Conservation (phyloP, 2,888 invertebrate genomes). For the Phytoseiulus persimilis region DNA sequence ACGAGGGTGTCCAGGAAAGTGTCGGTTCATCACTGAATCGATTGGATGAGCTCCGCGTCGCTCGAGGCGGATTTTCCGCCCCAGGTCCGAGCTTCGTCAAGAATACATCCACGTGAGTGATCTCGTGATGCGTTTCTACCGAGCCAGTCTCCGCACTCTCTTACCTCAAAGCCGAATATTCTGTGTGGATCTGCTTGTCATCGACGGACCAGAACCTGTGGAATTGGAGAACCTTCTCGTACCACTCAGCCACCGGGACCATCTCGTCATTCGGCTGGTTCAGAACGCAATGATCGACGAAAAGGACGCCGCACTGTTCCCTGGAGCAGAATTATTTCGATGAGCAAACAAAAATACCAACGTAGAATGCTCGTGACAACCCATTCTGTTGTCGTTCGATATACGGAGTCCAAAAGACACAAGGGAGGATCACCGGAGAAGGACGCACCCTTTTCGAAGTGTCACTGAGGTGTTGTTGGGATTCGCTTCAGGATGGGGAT, state of each 20-base stretch:
- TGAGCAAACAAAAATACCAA: too few relatives aligned
- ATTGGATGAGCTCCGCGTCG: too few relatives aligned
- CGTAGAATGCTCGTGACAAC: too few relatives aligned
- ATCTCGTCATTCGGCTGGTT: conserved; percentile 89
- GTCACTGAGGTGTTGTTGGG: conserved; percentile 27
- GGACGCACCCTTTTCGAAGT: neutral
- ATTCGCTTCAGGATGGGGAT: conserved; percentile 22
- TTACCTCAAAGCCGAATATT: conserved; percentile 80
- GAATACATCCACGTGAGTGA: too few relatives aligned
- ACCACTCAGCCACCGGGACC: conserved; percentile 84
- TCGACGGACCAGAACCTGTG: conserved; percentile 97
- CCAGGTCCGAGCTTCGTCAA: too few relatives aligned
- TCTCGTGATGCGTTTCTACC: too few relatives aligned
- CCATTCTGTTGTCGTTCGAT: too few relatives aligned
- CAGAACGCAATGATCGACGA: conserved; percentile 93
- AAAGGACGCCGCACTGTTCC: conserved; percentile 66
- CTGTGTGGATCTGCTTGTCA: conserved; percentile 86
- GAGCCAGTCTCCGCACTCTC: neutral
- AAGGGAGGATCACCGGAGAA: neutral
- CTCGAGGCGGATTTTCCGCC: too few relatives aligned
- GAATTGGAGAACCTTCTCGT: conserved; percentile 64
- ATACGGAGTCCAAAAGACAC: too few relatives aligned
- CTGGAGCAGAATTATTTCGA: conserved; percentile 52
- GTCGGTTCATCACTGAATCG: too few relatives aligned
- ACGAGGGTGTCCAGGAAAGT: too few relatives aligned